Conservation (phyloP, 2,888 invertebrate genomes). For the Sepioteuthis lessoniana region DNA sequence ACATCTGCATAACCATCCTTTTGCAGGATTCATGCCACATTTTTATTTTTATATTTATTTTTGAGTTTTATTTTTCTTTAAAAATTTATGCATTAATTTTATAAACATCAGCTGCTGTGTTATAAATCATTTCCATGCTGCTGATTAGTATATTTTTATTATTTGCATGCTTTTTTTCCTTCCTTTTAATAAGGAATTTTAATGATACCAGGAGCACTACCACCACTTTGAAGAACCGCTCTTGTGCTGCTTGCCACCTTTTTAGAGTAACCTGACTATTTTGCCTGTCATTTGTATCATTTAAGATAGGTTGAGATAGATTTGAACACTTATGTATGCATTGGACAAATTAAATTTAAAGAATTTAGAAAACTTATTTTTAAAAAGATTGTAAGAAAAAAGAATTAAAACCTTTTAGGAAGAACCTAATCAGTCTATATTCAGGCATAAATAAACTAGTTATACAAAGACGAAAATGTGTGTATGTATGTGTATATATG, state of each 20-base stretch:
- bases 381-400: background rate
- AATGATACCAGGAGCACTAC: slow-evolving; percentile 33
- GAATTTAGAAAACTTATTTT: background rate
- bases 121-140: background rate
- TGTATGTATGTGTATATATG: background rate
- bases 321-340: background rate
- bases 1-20: too few relatives aligned
- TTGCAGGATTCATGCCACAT: background rate
- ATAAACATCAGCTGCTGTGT: background rate
- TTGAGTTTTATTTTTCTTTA: too few relatives aligned
- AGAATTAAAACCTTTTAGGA: background rate
- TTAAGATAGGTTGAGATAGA: background rate
- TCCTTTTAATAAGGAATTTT: background rate
- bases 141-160: background rate
- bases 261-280: background rate
- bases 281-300: background rate
- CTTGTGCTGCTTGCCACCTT: background rate
- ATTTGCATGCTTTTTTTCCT: background rate
- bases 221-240: background rate
- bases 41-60: background rate
- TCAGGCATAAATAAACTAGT: too few relatives aligned
- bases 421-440: background rate
- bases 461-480: background rate
- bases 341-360: background rate
- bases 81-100: background rate